Conservation (phyloP, 2,888 invertebrate species). For the Lucinisca nassula region DNA sequence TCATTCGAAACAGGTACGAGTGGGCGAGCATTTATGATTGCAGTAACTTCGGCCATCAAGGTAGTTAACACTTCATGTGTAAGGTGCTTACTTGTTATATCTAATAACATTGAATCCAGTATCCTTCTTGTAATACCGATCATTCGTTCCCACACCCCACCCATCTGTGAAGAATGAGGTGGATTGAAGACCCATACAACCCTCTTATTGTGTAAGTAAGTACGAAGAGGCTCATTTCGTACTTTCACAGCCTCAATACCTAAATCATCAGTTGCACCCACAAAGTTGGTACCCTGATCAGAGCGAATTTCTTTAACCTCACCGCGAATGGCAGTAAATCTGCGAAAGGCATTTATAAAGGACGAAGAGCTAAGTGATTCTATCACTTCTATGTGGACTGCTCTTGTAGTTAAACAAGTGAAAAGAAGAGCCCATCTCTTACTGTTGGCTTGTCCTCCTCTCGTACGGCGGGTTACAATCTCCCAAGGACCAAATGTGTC, state of each 20-base stretch:
- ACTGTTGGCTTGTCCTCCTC: conserved; percentile 40
- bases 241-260: conserved; percentile 8
- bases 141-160: conserved; percentile 56
- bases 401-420: conserved; percentile 55
- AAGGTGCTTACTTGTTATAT: neutral
- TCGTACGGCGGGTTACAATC: conserved; percentile 46
- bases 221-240: conserved; percentile 1
- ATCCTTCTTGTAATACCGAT: conserved; percentile 38
- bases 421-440: conserved; percentile 65
- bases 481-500: conserved; percentile 68
- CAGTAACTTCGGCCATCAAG: conserved; percentile 38
- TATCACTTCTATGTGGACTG: conserved; percentile 65
- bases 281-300: conserved; percentile 46
- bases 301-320: conserved; percentile 39
- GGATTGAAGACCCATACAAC: conserved; percentile 43
- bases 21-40: conserved; percentile 38
- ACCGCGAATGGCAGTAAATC: conserved; percentile 50
- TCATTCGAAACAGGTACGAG: conserved; percentile 30
- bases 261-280: conserved; percentile 39
- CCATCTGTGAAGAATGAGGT: conserved; percentile 42
- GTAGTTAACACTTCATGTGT: conserved; percentile 39
- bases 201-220: neutral
- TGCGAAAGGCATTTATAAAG: conserved; percentile 56
- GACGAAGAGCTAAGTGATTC: conserved; percentile 52
- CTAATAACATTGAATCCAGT: conserved; percentile 34